A percentile compares a stretch with the other conserved stretches of the same genome.
Conservation (phyloP, 1,140 invertebrate genomes). For the Penaeus vannamei region DNA sequence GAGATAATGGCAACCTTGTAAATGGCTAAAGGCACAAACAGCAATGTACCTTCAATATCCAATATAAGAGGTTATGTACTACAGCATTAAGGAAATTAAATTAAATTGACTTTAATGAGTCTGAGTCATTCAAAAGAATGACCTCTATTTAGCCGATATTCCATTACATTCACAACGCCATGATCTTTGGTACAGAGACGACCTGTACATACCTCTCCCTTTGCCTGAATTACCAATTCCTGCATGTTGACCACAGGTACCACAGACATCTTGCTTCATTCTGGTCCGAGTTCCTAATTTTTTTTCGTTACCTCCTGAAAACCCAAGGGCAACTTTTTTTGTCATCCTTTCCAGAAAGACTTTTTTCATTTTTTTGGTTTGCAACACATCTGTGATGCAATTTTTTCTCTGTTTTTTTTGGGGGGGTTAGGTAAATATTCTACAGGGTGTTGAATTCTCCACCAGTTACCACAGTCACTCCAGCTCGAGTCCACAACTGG, state of each 20-base stretch:
- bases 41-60: neutral
- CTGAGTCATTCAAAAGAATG: neutral
- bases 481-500: neutral
- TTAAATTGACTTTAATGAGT: too few species aligned
- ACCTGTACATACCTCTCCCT: too few species aligned
- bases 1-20: neutral
- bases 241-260: slow-evolving; percentile 57
- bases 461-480: slow-evolving; percentile 14
- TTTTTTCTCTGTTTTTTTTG: slow-evolving; percentile 22
- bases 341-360: slow-evolving; percentile 56
- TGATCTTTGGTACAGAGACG: neutral
- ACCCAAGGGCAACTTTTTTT: slow-evolving; percentile 51
- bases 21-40: neutral
- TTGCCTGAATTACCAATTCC: neutral
- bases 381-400: slow-evolving; percentile 36
- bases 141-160: neutral
- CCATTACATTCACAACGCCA: neutral
- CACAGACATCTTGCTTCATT: slow-evolving; percentile 57
- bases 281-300: slow-evolving; percentile 57
- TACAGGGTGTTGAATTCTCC: slow-evolving; percentile 24
- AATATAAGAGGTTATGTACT: too few species aligned
- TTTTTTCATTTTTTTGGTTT: slow-evolving; percentile 64
- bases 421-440: slow-evolving; percentile 1
- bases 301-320: slow-evolving; percentile 43
- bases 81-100: too few species aligned